Evolutionary conservation across 2,113 vertebrate species (phyloP).

Genomic region (Dasyprocta punctata): DNA sequence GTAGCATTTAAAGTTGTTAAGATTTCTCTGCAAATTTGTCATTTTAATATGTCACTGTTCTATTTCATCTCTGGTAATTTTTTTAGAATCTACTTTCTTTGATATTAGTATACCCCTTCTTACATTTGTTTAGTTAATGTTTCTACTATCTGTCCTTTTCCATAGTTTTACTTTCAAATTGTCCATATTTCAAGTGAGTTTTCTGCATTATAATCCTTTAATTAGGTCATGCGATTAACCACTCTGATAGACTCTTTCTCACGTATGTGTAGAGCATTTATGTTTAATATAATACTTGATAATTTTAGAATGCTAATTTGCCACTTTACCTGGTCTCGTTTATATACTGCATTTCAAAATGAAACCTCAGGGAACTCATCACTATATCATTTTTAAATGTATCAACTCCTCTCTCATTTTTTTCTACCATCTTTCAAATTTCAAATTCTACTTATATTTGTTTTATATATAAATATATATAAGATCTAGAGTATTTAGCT

Average conservation of each 20-base stretch:
- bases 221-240: neutral
- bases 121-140: neutral
- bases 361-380: neutral
- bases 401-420: neutral
- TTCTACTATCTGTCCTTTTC: neutral
- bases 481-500: neutral
- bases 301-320: neutral
- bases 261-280: neutral
- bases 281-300: neutral
- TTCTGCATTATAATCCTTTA: neutral
- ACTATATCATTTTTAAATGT: neutral
- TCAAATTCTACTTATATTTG: neutral
- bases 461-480: neutral
- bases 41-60: neutral
- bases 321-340: neutral
- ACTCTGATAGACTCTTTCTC: neutral
- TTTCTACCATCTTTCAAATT: neutral
- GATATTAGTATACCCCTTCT: neutral
- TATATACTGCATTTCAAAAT: neutral
- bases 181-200: neutral
- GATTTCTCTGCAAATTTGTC: neutral
- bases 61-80: neutral
- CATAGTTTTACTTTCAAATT: neutral
- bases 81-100: neutral
- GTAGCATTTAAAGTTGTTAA: neutral